phyloP scores from a whole-genome alignment of 37 sponge, comb jelly and placozoan genomes.

The Oscarella lobularis region DNA sequence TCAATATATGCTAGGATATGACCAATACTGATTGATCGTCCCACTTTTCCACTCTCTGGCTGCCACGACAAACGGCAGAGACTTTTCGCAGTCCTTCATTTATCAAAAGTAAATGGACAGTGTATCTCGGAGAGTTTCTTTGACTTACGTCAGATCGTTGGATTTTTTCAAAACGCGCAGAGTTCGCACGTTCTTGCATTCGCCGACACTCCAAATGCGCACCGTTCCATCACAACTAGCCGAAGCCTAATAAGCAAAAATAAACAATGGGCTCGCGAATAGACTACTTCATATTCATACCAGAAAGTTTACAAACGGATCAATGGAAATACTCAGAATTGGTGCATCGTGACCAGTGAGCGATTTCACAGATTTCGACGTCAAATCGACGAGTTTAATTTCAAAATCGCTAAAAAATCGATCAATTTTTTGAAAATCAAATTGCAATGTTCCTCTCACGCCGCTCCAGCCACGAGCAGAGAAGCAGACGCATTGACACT shows the following conservation, averaged over 20 bases:
- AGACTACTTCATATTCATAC: no score
- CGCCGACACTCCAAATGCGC: neutral
- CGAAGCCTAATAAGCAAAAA: neutral
- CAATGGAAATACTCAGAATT: neutral
- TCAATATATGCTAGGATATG: neutral
- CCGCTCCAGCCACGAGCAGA: neutral
- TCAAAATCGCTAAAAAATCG: neutral
- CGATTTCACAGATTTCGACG: neutral
- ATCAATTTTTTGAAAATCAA: no score
- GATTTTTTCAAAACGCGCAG: neutral
- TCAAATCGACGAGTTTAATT: neutral
- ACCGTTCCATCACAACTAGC: conserved; percentile 2
- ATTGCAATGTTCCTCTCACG: neutral
- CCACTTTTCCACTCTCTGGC: neutral
- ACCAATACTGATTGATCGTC: neutral
- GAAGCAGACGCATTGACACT: neutral
- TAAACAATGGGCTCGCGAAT: no score
- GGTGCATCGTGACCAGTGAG: neutral
- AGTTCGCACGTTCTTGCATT: neutral
- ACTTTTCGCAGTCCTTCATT: neutral
- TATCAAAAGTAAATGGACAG: neutral
- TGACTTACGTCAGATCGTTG: neutral
- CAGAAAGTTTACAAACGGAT: neutral
- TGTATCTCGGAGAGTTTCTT: neutral
- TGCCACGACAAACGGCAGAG: neutral